A percentile compares a stretch with the other conserved stretches of the same genome.
phyloP scores from a whole-genome alignment of 2,113 vertebrate genomes.

The Bettongia penicillata region DNA sequence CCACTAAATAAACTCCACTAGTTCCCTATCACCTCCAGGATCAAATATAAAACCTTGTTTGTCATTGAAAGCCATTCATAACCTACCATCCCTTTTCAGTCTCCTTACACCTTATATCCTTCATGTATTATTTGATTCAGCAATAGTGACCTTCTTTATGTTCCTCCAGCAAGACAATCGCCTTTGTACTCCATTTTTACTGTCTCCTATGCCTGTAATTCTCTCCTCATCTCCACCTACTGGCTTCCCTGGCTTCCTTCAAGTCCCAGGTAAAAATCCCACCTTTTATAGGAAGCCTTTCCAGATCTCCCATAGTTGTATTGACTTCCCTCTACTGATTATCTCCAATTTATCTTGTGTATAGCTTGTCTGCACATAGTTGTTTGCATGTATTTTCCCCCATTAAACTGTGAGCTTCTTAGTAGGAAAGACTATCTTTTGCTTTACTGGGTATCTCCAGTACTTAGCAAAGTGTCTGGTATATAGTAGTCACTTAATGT shows the following conservation, averaged over 20 bases:
- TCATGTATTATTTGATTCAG: neutral
- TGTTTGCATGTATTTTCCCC: neutral
- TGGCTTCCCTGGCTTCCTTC: neutral
- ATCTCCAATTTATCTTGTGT: neutral
- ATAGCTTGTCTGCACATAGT: neutral
- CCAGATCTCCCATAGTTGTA: neutral
- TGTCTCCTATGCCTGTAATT: neutral
- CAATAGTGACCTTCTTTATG: neutral
- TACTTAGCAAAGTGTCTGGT: neutral
- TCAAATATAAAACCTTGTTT: neutral
- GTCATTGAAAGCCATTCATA: neutral
- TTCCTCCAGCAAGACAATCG: neutral
- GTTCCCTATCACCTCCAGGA: neutral
- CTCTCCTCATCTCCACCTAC: neutral
- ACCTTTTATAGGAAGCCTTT: neutral
- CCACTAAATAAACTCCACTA: neutral
- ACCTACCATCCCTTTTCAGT: neutral
- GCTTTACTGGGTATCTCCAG: neutral
- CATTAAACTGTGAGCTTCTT: neutral
- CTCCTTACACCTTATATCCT: neutral
- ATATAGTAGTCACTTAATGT: neutral
- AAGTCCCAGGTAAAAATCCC: neutral
- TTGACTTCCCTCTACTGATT: neutral
- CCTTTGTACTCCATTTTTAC: neutral
- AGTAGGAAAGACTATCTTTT: neutral